phyloP scores from a whole-genome alignment of 1,140 invertebrate species.

The Cephus cinctus region DNA sequence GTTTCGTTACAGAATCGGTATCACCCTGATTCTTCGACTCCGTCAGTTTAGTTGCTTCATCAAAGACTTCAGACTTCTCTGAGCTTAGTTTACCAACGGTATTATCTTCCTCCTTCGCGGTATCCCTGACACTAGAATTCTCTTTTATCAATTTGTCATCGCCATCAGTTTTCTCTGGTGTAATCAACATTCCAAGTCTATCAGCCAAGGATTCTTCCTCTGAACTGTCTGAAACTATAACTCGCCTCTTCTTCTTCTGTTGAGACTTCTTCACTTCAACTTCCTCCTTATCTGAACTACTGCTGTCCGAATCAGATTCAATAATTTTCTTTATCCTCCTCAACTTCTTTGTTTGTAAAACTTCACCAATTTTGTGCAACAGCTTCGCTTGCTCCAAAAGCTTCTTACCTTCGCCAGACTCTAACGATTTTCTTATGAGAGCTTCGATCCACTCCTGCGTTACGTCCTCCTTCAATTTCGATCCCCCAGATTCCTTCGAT shows the following conservation, averaged over 20 bases:
- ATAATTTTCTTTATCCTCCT: slow-evolving; percentile 39
- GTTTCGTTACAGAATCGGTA: slow-evolving; percentile 6
- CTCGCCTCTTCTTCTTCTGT: slow-evolving; percentile 30
- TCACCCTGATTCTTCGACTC: slow-evolving; percentile 28
- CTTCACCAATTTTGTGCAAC: slow-evolving; percentile 28
- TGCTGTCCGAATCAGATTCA: slow-evolving; percentile 32
- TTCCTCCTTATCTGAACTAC: slow-evolving; percentile 26
- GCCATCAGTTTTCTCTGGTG: not conserved
- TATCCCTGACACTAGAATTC: not conserved
- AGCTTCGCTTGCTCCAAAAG: slow-evolving; percentile 34
- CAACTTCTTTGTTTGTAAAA: slow-evolving; percentile 29
- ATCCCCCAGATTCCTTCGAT: not conserved
- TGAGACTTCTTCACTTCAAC: slow-evolving; percentile 26
- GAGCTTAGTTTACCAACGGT: not conserved
- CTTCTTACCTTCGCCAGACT: slow-evolving; percentile 32
- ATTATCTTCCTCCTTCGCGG: not conserved
- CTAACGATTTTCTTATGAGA: slow-evolving; percentile 34
- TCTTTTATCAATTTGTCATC: slow-evolving; percentile 8
- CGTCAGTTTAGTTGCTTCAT: too few species aligned
- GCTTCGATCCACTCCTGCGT: slow-evolving; percentile 29
- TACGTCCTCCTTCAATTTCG: slow-evolving; percentile 13
- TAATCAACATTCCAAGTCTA: slow-evolving; percentile 13
- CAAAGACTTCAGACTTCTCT: not conserved
- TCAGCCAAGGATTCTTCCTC: slow-evolving; percentile 40
- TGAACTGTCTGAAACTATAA: slow-evolving; percentile 42